Conservation (phyloP, 2,113 vertebrate genomes). For the Vimba vimba region DNA sequence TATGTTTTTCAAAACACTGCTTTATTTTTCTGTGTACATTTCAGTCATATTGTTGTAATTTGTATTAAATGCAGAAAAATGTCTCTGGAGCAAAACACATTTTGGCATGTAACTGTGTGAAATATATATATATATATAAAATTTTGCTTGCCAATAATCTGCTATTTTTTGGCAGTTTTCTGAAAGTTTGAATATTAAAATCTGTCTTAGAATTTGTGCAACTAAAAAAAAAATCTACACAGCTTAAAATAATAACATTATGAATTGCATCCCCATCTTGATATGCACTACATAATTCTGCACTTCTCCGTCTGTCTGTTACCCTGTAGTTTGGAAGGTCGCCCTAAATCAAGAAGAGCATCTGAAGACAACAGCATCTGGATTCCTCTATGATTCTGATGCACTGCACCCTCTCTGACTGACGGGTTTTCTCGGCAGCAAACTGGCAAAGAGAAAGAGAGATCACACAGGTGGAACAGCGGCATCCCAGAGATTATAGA, state of each 20-base stretch:
- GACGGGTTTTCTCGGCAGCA: conserved; percentile 41
- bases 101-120: neutral
- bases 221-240: neutral
- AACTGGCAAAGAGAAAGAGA: conserved; percentile 53
- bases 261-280: neutral
- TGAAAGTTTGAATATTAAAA: neutral
- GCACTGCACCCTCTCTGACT: conserved; percentile 48
- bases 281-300: neutral
- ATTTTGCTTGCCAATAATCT: neutral
- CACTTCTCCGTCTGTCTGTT: neutral
- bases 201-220: neutral
- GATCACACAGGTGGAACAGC: conserved; percentile 31
- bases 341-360: neutral
- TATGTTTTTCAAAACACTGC: neutral
- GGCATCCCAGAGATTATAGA: conserved; percentile 60
- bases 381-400: conserved; percentile 1
- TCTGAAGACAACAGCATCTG: conserved; percentile 12
- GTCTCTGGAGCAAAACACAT: neutral
- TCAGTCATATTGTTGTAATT: neutral
- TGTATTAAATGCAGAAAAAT: neutral
- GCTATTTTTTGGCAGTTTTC: neutral
- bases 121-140: neutral
- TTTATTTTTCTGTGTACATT: neutral
- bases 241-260: neutral
- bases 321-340: conserved; percentile 26